Base-by-base conservation (phyloP, 2,888 invertebrate species). In the Gryllus longicercus region DNA sequence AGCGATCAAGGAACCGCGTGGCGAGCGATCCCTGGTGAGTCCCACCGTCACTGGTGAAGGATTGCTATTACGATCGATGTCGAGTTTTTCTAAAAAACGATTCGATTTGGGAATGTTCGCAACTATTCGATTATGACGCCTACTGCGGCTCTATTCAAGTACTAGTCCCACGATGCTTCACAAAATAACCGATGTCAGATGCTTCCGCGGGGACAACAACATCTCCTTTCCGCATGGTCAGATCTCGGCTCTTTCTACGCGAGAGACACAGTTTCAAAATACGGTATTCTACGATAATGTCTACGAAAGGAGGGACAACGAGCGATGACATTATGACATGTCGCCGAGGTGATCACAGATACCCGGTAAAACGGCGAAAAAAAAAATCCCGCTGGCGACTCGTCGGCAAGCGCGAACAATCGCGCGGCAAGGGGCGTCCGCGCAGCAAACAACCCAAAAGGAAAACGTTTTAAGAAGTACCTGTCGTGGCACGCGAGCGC, bases 221-320 rank as follows among this genome's bases (percentile, higher is more conserved):
- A 18, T 63, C 16, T n/a, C 63, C 63, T n/a, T 63, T 63, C 63
- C 16, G 14, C 63, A 63, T 63, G 16, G 63, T 63, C 63, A 63
- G n/a, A 63, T 63, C 0, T 63, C n/a, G 63, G n/a, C 63, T n/a
- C 63, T 12, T 63, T 63, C 63, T 63, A 18, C 63, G 63, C 14
- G 63, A n/a, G 63, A 63, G 63, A 63, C 63, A 63, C 63, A 63
- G 63, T 63, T 63, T 63, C 63, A 63, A 18, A n/a, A 18, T 63
- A 4, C n/a, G 14, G n/a, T 63, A 63, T n/a, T 63, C 63, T n/a
- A 63, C 63, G 63, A 63, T 63, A 63, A 14, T 16, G n/a, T 63
- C 63, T 63, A 63, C 63, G 8, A n/a, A 14, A n/a, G 16, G n/a
- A 63, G 63, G 0, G 63, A n/a, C 63, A n/a, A 63, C 8, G 14